Evolutionary conservation across 2,888 invertebrate genomes (phyloP).

Genomic region (Drosophila greeni): DNA sequence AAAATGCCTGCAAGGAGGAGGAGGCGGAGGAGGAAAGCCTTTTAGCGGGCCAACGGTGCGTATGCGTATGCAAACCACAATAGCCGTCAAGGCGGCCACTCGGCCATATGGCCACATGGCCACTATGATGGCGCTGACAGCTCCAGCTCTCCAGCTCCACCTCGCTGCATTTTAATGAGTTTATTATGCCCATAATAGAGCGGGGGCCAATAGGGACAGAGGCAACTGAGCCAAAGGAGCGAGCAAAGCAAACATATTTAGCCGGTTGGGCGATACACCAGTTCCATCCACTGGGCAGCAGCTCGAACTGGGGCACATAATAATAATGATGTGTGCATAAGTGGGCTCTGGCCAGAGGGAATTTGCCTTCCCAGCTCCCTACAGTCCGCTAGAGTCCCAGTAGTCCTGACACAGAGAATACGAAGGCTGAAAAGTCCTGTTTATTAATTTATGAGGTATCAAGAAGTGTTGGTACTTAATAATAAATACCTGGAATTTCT

Average conservation of each 20-base stretch:
- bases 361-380: not conserved
- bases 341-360: slow-evolving; percentile 31
- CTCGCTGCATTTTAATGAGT: slow-evolving; percentile 68
- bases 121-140: slow-evolving; percentile 51
- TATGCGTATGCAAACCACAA: slow-evolving; percentile 58
- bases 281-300: slow-evolving; percentile 8
- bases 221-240: slow-evolving; percentile 26
- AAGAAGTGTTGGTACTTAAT: not conserved
- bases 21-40: slow-evolving; percentile 13
- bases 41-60: slow-evolving; percentile 40
- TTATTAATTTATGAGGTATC: not conserved
- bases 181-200: slow-evolving; percentile 62
- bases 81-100: slow-evolving; percentile 42
- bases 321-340: slow-evolving; percentile 69
- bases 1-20: slow-evolving; percentile 17
- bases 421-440: not conserved
- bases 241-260: slow-evolving; percentile 58
- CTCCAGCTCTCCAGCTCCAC: slow-evolving; percentile 24
- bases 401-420: not conserved
- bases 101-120: slow-evolving; percentile 43
- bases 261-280: slow-evolving; percentile 46
- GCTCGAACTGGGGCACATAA: slow-evolving; percentile 43
- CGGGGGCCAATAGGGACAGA: slow-evolving; percentile 2
- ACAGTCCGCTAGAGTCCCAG: not conserved
- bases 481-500: not conserved